Evolutionary conservation across 2,888 invertebrate species (phyloP).

Genomic region (Thymelicus lineola): DNA sequence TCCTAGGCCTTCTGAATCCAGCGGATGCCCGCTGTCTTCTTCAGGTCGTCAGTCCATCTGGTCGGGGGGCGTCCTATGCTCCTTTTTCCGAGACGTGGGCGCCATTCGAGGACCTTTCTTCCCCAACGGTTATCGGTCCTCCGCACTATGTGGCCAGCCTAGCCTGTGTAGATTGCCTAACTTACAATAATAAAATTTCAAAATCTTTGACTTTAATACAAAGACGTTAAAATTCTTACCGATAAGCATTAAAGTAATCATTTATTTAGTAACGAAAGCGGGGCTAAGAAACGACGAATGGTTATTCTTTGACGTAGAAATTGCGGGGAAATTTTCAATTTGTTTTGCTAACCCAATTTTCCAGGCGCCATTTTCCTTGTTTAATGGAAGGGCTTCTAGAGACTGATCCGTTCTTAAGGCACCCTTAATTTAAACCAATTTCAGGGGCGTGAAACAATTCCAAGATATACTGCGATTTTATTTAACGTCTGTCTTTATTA

Average conservation of each 20-base stretch:
- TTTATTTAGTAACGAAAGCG: background rate
- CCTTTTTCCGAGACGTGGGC: too few relatives aligned
- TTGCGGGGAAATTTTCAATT: conserved; percentile 79
- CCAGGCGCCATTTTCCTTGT: conserved; percentile 69
- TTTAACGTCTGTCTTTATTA: background rate
- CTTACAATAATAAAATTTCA: too few relatives aligned
- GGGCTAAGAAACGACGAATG: conserved; percentile 49
- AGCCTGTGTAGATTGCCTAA: too few relatives aligned
- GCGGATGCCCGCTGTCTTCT: too few relatives aligned
- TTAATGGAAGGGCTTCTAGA: conserved; percentile 61
- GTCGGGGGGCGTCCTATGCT: too few relatives aligned
- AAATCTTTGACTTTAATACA: too few relatives aligned
- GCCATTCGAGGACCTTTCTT: too few relatives aligned
- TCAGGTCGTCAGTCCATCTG: too few relatives aligned
- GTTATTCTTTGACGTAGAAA: conserved; percentile 71
- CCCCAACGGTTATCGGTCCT: too few relatives aligned
- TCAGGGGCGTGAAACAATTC: conserved; percentile 15
- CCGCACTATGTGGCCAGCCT: too few relatives aligned
- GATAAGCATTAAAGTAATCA: background rate
- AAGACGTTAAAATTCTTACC: background rate
- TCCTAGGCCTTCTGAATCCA: too few relatives aligned
- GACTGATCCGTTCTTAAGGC: conserved; percentile 32
- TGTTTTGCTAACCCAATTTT: conserved; percentile 76
- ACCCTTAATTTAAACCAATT: conserved; percentile 22
- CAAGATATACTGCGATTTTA: background rate